Evolutionary conservation across 1,140 invertebrate genomes (phyloP).

Genomic region (Alviniconcha marisindica): DNA sequence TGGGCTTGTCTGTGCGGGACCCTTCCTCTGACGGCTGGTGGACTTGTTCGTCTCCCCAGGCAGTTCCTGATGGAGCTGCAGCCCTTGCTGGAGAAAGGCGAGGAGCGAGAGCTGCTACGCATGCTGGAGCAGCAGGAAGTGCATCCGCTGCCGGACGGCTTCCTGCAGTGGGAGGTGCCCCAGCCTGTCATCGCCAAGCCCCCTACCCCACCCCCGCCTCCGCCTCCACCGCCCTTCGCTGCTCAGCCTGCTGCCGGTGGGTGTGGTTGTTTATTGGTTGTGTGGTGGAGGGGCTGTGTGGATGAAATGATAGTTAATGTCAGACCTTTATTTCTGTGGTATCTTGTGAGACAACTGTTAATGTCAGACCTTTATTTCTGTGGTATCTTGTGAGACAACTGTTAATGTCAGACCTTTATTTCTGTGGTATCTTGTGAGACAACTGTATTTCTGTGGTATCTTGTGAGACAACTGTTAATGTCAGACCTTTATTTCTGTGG

Average conservation of each 20-base stretch:
- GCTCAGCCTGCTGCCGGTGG: background rate
- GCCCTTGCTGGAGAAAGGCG: constrained; percentile 17
- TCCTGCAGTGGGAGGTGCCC: constrained; percentile 50
- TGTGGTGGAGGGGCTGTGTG: too few relatives aligned
- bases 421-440: too few relatives aligned
- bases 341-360: too few relatives aligned
- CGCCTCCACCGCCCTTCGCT: background rate
- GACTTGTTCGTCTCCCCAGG: background rate
- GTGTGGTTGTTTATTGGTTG: background rate
- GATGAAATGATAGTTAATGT: too few relatives aligned
- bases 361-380: too few relatives aligned
- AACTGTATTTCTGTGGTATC: too few relatives aligned
- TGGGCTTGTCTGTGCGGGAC: background rate
- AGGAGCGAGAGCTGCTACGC: constrained; percentile 29
- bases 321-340: too few relatives aligned
- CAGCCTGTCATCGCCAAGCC: constrained; percentile 43
- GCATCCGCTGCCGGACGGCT: constrained; percentile 39
- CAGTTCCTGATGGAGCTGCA: constrained; percentile 36
- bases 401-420: too few relatives aligned
- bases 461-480: too few relatives aligned
- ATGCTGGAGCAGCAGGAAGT: constrained; percentile 42
- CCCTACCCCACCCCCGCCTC: constrained; percentile 9
- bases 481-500: too few relatives aligned
- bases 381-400: too few relatives aligned
- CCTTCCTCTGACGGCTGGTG: background rate